Base-by-base conservation (phyloP, 2,888 invertebrate genomes). In the Boloria euphrosyne region DNA sequence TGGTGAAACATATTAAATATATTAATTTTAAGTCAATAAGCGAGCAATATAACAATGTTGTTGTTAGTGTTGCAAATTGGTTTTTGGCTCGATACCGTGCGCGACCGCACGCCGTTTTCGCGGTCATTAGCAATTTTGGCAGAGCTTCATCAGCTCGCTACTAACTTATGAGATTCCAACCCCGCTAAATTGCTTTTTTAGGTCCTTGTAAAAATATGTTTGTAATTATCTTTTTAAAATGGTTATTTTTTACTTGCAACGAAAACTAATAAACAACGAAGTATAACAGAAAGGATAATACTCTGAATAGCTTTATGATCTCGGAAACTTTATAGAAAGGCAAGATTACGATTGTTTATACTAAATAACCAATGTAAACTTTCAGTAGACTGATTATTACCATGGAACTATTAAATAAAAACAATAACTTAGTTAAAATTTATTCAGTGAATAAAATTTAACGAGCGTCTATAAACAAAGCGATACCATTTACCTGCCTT, bases 51-150 rank as follows among this genome's bases (percentile, higher is more conserved):
- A 81, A 83, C 81, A 79, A 79, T 83, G 82, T 85, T 84, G 83
- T 85, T 86, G 86, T 88, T 84, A 85, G 84, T 83, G 80, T 80
- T 79, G 83, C 85, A 90, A 90, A 90, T 91, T 90, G 89, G 86
- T 89, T 90, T 69, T 67, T 69, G 89, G 90, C 89, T 84, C 87
- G 82, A 86, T 83, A 81, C 79, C 79, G 81, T 79, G 81, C 80
- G 82, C 84, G 79, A 82, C 87, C 86, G 82, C 84, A 80, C 81
- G 79, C 80, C 79, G 79, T 82, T 76, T 77, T 82, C 86, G 85
- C 86, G 87, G 86, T 88, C 90, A 89, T 90, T 90, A 90, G 84
- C 90, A 85, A 84, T 89, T 89, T 91, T 90, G 90, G 90, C 90
- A 88, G 84, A 83, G 80, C 81, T 77, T 76, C 82, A 79, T 79